phyloP scores from a whole-genome alignment of 2,113 vertebrate species.

The Dolichallabes microphthalmus region DNA sequence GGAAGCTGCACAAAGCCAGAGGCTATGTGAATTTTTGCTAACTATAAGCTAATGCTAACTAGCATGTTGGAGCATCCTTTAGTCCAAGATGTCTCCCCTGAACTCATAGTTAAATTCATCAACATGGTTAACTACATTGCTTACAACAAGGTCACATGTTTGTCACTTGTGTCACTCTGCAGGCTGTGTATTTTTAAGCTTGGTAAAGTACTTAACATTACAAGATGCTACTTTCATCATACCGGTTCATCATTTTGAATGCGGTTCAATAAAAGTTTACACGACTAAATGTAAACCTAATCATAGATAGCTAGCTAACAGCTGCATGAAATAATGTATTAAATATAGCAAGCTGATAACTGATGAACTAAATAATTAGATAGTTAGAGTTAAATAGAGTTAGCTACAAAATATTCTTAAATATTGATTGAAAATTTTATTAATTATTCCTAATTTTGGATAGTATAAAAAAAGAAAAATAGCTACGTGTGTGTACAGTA shows the following conservation, averaged over 20 bases:
- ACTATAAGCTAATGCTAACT: background rate
- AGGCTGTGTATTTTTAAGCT: no score
- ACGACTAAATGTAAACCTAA: background rate
- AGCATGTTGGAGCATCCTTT: background rate
- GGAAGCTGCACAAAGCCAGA: background rate
- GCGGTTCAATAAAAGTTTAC: background rate
- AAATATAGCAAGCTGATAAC: background rate
- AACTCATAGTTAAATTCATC: background rate
- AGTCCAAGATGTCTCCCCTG: background rate
- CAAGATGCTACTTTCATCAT: background rate
- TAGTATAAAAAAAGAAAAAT: background rate
- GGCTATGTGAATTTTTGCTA: background rate
- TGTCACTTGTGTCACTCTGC: background rate
- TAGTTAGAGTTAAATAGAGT: background rate
- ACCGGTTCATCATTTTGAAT: background rate
- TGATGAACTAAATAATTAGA: background rate
- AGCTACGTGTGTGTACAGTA: background rate
- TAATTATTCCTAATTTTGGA: background rate
- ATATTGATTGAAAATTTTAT: background rate
- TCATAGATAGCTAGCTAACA: background rate
- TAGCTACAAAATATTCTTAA: background rate
- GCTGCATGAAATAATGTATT: background rate
- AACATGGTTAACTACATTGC: background rate
- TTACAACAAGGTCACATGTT: background rate
- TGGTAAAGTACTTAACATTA: background rate